A percentile compares a stretch with the other conserved stretches of the same genome.
phyloP scores from a whole-genome alignment of 2,888 invertebrate species.

The Aspidiotus rigidus region DNA sequence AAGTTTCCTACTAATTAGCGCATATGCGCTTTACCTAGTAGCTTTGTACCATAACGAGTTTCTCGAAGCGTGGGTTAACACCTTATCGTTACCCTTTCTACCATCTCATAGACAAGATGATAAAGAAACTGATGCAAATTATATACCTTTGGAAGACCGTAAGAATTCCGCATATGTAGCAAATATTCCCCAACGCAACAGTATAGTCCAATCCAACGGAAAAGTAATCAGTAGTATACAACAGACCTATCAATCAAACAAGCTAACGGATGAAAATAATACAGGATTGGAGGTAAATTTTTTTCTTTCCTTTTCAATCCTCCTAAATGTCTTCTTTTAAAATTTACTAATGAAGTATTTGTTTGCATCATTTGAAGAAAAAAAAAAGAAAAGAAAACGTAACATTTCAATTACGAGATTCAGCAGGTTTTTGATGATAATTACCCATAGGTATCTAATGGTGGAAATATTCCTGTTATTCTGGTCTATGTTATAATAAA shows the following conservation, averaged over 20 bases:
- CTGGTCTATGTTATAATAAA: no score
- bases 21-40: conserved; percentile 78
- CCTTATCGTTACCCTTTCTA: conserved; percentile 34
- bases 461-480: no score
- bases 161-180: conserved; percentile 15
- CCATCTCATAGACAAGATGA: conserved; percentile 14
- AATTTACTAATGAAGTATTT: no score
- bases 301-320: not conserved
- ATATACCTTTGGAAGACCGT: conserved; percentile 27
- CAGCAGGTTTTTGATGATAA: no score
- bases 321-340: no score
- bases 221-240: conserved; percentile 28
- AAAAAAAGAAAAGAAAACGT: no score
- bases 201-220: conserved; percentile 20
- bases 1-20: conserved; percentile 70
- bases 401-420: no score
- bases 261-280: not conserved
- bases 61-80: conserved; percentile 65
- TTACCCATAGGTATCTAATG: no score
- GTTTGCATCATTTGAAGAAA: no score
- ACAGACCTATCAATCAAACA: conserved; percentile 23
- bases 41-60: conserved; percentile 70
- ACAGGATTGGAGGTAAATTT: not conserved
- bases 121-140: conserved; percentile 17
- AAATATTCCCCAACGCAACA: conserved; percentile 11